phyloP scores from a whole-genome alignment of 2,113 vertebrate genomes.

The Aramus guarauna region DNA sequence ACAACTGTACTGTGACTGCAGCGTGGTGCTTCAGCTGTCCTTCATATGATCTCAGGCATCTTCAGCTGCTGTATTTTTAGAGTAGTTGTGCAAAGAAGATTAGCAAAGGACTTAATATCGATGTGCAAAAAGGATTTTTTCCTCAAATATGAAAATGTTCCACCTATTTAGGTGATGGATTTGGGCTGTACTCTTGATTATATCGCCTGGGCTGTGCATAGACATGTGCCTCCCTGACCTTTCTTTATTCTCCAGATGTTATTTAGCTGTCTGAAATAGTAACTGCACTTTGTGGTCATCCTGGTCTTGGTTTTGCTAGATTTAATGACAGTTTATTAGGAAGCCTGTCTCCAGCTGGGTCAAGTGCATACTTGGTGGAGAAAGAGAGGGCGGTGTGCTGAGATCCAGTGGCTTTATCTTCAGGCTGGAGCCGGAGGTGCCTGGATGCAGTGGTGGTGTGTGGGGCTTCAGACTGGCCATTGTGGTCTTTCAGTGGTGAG shows the following conservation, averaged over 20 bases:
- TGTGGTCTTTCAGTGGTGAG: not conserved
- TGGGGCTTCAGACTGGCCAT: not conserved
- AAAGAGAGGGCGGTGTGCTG: not conserved
- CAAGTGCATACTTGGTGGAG: not conserved
- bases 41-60: not conserved
- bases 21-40: constrained; percentile 1
- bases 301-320: not conserved
- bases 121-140: no score
- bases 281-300: not conserved
- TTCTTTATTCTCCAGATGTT: not conserved
- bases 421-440: not conserved
- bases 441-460: not conserved
- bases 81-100: constrained; percentile 30
- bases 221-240: not conserved
- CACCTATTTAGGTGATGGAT: not conserved
- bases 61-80: constrained; percentile 43
- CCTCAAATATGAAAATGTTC: not conserved
- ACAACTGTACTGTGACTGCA: not conserved
- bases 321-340: not conserved
- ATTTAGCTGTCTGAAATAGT: not conserved
- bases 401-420: not conserved
- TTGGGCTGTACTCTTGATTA: not conserved
- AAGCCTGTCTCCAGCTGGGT: not conserved
- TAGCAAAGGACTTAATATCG: constrained; percentile 48
- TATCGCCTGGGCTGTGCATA: not conserved